Percentiles rank a stretch among this genome's conserved stretches.
Evolutionary conservation across 2,888 invertebrate species (phyloP).

Genomic region (Pollenia angustigena): DNA sequence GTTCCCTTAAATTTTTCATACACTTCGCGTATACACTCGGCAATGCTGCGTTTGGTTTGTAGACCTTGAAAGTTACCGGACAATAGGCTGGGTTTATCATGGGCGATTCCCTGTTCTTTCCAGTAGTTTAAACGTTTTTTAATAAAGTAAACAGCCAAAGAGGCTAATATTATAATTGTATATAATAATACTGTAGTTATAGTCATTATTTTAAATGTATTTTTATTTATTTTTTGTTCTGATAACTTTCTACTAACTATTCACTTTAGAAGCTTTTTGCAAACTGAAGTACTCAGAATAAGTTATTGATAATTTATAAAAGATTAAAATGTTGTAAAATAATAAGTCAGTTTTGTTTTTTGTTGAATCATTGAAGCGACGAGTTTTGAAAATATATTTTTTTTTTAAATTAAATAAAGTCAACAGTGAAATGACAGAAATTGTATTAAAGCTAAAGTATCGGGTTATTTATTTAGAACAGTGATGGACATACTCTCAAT

Average conservation of each 20-base stretch:
- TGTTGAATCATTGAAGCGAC: no score
- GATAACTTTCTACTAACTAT: neutral
- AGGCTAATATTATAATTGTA: constrained; percentile 18
- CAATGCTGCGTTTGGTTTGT: constrained; percentile 43
- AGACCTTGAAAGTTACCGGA: constrained; percentile 70
- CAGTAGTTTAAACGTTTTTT: constrained; percentile 67
- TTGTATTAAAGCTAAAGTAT: no score
- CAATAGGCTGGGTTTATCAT: constrained; percentile 66
- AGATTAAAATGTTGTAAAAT: no score
- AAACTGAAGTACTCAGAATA: neutral
- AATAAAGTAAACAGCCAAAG: constrained; percentile 42
- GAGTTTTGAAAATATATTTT: no score
- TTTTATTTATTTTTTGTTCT: neutral
- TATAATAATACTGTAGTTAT: constrained; percentile 38
- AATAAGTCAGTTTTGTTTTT: no score
- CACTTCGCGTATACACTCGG: constrained; percentile 64
- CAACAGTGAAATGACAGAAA: no score
- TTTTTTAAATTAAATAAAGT: no score
- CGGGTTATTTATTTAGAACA: no score
- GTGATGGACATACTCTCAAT: no score
- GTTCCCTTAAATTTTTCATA: constrained; percentile 76
- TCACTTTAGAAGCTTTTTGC: neutral
- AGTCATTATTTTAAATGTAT: constrained; percentile 16
- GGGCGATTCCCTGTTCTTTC: constrained; percentile 69
- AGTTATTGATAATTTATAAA: no score